phyloP scores from a whole-genome alignment of 2,113 vertebrate species.

The Rhea pennata region DNA sequence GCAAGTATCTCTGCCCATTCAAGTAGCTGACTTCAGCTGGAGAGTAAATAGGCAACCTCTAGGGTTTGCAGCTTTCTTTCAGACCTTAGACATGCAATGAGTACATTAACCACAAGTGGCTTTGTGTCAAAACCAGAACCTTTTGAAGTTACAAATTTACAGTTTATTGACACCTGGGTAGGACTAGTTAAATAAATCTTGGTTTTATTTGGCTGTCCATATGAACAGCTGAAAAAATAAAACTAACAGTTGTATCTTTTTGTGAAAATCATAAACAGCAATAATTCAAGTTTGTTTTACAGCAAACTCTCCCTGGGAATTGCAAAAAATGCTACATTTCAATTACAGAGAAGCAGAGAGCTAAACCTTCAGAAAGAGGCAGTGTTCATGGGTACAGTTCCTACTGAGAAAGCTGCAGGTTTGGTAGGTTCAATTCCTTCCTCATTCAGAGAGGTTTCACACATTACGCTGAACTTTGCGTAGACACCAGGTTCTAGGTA shows the following conservation, averaged over 20 bases:
- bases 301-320: rapidly evolving
- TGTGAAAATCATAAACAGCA: neutral
- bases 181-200: neutral
- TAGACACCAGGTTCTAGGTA: neutral
- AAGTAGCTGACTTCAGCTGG: neutral
- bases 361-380: neutral
- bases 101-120: neutral
- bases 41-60: neutral
- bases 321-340: neutral
- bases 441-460: neutral
- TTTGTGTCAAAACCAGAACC: neutral
- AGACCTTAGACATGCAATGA: neutral
- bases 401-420: neutral
- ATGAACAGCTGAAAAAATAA: neutral
- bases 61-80: neutral
- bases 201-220: neutral
- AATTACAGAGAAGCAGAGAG: neutral
- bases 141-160: neutral
- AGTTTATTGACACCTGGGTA: neutral
- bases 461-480: neutral
- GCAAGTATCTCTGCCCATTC: neutral
- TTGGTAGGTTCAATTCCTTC: neutral
- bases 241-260: neutral
- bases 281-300: neutral
- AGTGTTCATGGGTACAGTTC: neutral